Base-by-base conservation (phyloP, 2,113 vertebrate genomes). In the Panthera tigris region DNA sequence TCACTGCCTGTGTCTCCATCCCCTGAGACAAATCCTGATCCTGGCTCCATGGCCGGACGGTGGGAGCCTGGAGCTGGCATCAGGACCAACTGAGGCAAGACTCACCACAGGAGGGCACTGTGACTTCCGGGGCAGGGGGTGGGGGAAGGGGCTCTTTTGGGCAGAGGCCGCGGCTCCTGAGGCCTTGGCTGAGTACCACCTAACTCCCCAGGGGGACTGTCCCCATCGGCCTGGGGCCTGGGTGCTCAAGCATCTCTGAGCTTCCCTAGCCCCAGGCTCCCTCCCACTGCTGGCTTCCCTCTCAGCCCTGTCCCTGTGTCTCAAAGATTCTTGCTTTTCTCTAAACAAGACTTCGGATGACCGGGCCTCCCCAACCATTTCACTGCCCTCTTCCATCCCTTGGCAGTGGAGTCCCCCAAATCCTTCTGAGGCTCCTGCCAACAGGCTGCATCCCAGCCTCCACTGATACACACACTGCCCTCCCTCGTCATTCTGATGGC, bases 401-500 rank as follows among this genome's bases (percentile, higher is more conserved):
- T 3, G 15, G 33, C 19, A 10, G 29, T 23, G 55, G 19, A 12
- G 16, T 13, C 1, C 9, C 65, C 21, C 10, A 41, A 23, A 69
- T 61, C 57, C 45, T 6, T 68, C 16, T 50, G 36, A 66, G 63
- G 66, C 8, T 57, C 33, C 27, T 16, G 3, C 21, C 66, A 7
- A 8, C 9, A 10, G 9, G 57, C 12, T 21, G 63, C 0, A 2
- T 7, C 25, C 31, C 36, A 48, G 27, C 19, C 41, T 25, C 63
- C 15, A 11, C 15, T 0, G 4, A 18, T 21, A 33, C 2, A 13
- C 27, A 66, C 23, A 1, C 21, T 1, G 1, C 4, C 19, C 2
- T 2, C 45, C 61, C 55, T 0, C 5, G 27, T 0, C 36, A 3
- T 23, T 39, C 45, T 23, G 6, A 13, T 0, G 8, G 45, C 18